Percentiles rank a stretch among this genome's conserved stretches.
Evolutionary conservation across 2,797 vertebrate species (phyloP).

Genomic region (Botia kubotai): DNA sequence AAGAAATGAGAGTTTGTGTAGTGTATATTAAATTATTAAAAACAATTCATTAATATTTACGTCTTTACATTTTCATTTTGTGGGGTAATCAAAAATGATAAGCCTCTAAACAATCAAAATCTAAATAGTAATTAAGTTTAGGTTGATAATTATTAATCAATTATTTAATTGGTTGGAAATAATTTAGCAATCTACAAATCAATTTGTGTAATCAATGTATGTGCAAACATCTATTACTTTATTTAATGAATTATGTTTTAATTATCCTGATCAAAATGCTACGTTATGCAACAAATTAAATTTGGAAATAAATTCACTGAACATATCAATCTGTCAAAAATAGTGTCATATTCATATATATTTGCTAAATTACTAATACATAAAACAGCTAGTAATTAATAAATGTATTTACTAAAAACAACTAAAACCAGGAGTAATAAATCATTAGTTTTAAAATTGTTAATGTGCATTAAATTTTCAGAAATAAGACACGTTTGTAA

Average conservation of each 20-base stretch:
- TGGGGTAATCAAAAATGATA: not conserved
- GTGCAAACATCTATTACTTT: not conserved
- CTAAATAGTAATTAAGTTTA: not conserved
- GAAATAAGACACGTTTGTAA: not conserved
- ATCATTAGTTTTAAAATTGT: not conserved
- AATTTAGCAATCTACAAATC: not conserved
- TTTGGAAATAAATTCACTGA: not conserved
- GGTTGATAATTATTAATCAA: not conserved
- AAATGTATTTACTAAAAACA: not conserved
- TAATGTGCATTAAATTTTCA: not conserved
- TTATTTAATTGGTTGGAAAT: not conserved
- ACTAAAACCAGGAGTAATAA: not conserved
- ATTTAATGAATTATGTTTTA: not conserved
- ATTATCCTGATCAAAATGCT: not conserved
- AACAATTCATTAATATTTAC: not conserved
- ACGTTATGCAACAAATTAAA: not conserved
- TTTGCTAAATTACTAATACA: not conserved
- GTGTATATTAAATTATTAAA: not conserved
- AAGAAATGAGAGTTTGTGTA: not conserved
- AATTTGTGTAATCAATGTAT: not conserved
- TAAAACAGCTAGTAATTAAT: not conserved
- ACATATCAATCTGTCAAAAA: not conserved
- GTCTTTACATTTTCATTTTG: not conserved
- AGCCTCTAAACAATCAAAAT: not conserved
- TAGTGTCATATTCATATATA: not conserved